Evolutionary conservation across 2,797 vertebrate species (phyloP), one percentile per base, ranked within the genome.

Genomic region (Danio kyathit): DNA sequence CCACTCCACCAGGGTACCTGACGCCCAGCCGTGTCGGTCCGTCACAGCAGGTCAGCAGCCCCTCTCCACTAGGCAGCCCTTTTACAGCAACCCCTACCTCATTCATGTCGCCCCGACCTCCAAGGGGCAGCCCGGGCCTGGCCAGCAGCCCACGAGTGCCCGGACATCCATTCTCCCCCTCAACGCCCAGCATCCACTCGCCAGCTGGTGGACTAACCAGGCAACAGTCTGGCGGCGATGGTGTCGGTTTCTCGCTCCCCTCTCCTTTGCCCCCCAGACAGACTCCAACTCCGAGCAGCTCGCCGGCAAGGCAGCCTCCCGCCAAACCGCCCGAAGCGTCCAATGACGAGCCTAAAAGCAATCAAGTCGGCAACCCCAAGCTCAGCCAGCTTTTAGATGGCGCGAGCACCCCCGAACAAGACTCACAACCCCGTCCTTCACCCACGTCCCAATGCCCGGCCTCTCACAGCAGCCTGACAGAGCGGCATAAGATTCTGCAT

Each of bases 401-500:
- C 11, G 3, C 5, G 88, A 85, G 46, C 29, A 40, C 46, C 14
- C 0, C 70, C 2, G 86, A 85, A 46, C 89, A 86, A 3, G 85
- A 89, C 91, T 38, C 93, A 90, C 90, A 95, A 92, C 1, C 73
- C 83, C 84, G 86, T 56, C 87, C 91, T 2, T 87, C 91, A 4
- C 86, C 92, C 6, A 8, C 74, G 57, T 89, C 90, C 8, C 92
- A 92, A 81, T 99, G 97, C 80, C 96, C 97, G 0, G 94, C 95
- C 52, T 97, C 96, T 56, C 97, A 98, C 82, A 97, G 97, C 87
- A 97, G 97, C 0, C 90, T 99, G 67, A 99, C 97, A 0, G 96
- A 98, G 75, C 90, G 97, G 8, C 97, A 98, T 85, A 99, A 98
- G 91, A 98, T 99, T 79, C 91, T 98, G 21, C 97, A 98, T 85